Evolutionary conservation across 2,797 vertebrate genomes (phyloP).

Genomic region (Mormyrops attenuatus): DNA sequence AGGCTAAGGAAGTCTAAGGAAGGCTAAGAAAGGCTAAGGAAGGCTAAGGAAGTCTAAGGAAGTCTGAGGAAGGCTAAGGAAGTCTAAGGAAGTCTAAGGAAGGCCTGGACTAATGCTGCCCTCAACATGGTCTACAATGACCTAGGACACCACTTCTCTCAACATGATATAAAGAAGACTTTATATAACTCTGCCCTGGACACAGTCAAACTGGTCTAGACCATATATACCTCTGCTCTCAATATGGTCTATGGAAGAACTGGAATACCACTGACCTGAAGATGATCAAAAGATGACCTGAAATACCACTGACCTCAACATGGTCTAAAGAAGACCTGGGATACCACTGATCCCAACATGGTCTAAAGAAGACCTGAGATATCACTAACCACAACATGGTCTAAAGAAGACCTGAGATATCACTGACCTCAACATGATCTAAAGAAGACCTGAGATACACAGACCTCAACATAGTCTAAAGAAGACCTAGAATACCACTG

Average conservation of each 20-base stretch:
- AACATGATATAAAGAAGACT: background rate
- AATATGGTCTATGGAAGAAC: background rate
- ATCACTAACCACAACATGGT: too few species aligned
- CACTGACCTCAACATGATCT: too few species aligned
- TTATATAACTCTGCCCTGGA: background rate
- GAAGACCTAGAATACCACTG: too few species aligned
- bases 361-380: too few species aligned
- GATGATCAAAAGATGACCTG: background rate
- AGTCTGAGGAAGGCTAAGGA: background rate
- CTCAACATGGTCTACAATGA: background rate
- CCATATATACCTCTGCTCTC: background rate
- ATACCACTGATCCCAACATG: too few species aligned
- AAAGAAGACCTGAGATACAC: too few species aligned
- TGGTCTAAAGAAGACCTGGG: conserved; percentile 13
- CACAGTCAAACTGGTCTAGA: background rate
- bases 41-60: too few species aligned
- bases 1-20: too few species aligned
- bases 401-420: too few species aligned
- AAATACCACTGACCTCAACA: conserved; percentile 26
- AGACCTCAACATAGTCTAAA: too few species aligned
- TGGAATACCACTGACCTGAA: background rate
- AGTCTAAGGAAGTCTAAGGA: background rate
- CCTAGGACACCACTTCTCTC: background rate
- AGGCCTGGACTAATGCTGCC: background rate
- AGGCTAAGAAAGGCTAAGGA: too few species aligned